Evolutionary conservation across 2,797 vertebrate genomes (phyloP).

Genomic region (Phyllotis vaccarum): DNA sequence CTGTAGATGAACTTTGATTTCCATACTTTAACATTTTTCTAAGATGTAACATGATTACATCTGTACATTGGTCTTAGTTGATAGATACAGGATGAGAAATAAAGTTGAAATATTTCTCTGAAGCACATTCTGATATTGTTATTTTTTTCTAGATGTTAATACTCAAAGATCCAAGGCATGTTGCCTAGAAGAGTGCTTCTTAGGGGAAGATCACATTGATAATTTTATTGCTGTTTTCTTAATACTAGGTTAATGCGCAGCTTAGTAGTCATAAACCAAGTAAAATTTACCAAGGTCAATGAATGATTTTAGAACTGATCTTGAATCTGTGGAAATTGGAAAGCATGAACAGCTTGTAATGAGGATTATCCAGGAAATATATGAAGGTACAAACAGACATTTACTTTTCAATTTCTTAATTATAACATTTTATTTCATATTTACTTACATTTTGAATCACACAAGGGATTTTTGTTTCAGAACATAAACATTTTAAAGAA

Average conservation of each 20-base stretch:
- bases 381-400: not conserved
- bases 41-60: not conserved
- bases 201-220: constrained; percentile 49
- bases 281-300: constrained; percentile 25
- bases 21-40: not conserved
- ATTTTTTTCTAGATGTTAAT: constrained; percentile 16
- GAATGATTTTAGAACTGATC: constrained; percentile 6
- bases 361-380: not conserved
- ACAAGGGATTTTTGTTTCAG: constrained; percentile 58
- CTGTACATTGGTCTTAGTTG: not conserved
- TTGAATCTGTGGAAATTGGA: constrained; percentile 42
- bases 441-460: not conserved
- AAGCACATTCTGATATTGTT: constrained; percentile 4
- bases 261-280: not conserved
- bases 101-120: constrained; percentile 9
- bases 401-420: constrained; percentile 45
- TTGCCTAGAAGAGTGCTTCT: constrained; percentile 57
- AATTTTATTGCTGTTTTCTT: not conserved
- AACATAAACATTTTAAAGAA: constrained; percentile 55
- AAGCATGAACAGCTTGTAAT: not conserved
- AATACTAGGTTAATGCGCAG: constrained; percentile 18
- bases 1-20: not conserved
- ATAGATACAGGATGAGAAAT: not conserved
- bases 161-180: not conserved
- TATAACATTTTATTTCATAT: not conserved